Conservation (phyloP, 2,888 invertebrate genomes). For the Amphiduros pacificus region DNA sequence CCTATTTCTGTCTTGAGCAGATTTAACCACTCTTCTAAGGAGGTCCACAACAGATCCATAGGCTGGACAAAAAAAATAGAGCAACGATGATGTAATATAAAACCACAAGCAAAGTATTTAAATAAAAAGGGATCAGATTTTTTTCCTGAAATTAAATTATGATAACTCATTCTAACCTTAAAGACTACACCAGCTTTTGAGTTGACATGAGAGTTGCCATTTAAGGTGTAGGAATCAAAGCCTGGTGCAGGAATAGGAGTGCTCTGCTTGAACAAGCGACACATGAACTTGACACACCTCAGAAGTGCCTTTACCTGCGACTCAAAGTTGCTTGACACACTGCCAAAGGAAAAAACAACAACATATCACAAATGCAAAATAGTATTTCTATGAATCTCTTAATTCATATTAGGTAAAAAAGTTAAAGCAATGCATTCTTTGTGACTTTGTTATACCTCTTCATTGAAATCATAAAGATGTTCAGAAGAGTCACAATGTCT, state of each 20-base stretch:
- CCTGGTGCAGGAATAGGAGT: constrained; percentile 25
- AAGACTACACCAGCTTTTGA: constrained; percentile 34
- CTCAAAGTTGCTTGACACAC: constrained; percentile 43
- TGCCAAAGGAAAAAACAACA: constrained; percentile 22
- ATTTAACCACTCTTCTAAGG: constrained; percentile 50
- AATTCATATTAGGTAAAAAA: too few relatives aligned
- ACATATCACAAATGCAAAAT: too few relatives aligned
- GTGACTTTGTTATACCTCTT: too few relatives aligned
- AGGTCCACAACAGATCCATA: constrained; percentile 47
- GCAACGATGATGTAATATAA: too few relatives aligned
- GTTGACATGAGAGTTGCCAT: constrained; percentile 28
- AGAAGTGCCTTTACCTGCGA: constrained; percentile 40
- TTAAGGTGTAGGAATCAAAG: constrained; percentile 26
- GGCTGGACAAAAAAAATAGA: constrained; percentile 34
- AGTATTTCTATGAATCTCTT: too few relatives aligned
- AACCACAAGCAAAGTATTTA: too few relatives aligned
- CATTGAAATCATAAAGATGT: too few relatives aligned
- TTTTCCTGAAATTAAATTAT: too few relatives aligned
- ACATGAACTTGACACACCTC: constrained; percentile 40
- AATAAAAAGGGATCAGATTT: too few relatives aligned
- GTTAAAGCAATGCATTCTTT: too few relatives aligned
- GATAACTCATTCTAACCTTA: constrained; percentile 31
- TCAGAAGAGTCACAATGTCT: too few relatives aligned
- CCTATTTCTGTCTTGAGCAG: constrained; percentile 43
- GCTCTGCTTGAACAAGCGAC: constrained; percentile 34